A percentile compares a stretch with the other conserved stretches of the same genome.
Evolutionary conservation across 2,113 vertebrate species (phyloP).

Genomic region (Probosciger aterrimus): DNA sequence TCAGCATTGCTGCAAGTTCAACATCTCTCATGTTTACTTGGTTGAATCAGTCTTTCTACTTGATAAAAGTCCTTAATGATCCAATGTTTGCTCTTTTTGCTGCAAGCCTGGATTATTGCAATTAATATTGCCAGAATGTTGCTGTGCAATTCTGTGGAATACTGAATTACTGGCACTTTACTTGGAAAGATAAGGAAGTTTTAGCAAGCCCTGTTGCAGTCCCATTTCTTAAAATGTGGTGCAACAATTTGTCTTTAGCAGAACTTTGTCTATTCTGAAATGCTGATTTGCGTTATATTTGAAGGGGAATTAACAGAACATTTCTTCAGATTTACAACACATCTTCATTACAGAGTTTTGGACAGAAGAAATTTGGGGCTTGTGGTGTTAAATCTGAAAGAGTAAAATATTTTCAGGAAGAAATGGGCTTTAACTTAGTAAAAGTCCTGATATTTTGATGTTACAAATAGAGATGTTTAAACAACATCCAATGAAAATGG

Average conservation of each 20-base stretch:
- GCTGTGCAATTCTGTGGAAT: not conserved
- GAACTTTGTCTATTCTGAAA: not conserved
- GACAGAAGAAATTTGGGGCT: not conserved
- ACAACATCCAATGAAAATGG: not conserved
- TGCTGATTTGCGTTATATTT: not conserved
- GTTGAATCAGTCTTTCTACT: not conserved
- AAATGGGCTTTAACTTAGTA: not conserved
- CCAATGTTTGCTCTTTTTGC: not conserved
- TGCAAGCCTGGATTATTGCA: not conserved
- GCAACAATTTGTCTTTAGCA: not conserved
- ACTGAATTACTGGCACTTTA: not conserved
- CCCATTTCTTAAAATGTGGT: accelerated
- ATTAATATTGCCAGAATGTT: not conserved
- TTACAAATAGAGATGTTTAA: not conserved
- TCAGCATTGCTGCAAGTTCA: not conserved
- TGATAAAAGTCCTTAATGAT: not conserved
- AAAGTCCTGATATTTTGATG: not conserved
- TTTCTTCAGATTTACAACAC: not conserved
- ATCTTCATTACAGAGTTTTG: not conserved
- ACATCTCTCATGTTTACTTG: not conserved
- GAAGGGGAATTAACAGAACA: not conserved
- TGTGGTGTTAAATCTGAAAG: not conserved
- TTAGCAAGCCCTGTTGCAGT: not conserved
- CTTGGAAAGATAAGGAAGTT: not conserved
- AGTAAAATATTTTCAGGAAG: not conserved